Base-by-base conservation (phyloP, 2,888 invertebrate genomes). In the Aromia moschata region DNA sequence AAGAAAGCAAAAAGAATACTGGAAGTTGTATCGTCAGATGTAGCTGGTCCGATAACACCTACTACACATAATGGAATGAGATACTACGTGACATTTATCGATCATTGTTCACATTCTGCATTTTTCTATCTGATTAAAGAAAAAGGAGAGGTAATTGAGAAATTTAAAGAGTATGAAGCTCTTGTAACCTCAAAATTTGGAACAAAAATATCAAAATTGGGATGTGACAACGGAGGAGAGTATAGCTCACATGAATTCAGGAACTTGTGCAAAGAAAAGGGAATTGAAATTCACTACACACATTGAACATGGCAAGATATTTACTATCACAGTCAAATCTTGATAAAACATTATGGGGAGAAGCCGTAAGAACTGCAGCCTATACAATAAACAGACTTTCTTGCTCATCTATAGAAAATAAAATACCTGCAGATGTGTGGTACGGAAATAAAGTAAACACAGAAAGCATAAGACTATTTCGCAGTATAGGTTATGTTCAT, bases 171-270 rank as follows among this genome's bases (percentile, higher is more conserved):
- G 9, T 25, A 25, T 25, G 4, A 9, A 5, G 9, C 5, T 25
- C 4, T 25, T 4, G 25, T 25, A 25, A 9, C 4, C 4, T 4
- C 9, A 25, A 25, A 25, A 25, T 25, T 25, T 25, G 9, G 25
- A 5, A 25, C 4, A 5, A 25, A 9, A 9, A 25, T 25, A 5
- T 25, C 25, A 25, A 9, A 5, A 5, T 25, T 25, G 9, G 5
- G 25, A 9, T 60, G 63, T 36, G 25, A 25, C 30, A 69, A 11
- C 38, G 25, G 25, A 25, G 25, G 25, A 9, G 25, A 25, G 25
- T 25, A 25, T 25, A 25, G 4, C 9, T 25, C 25, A 25, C 4
- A 25, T 4, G 25, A 25, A 25, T 25, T 25, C 4, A 25, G 9
- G 25, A 25, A 25, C 9, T 25, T 5, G 4, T 25, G 25, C 9